A percentile compares a stretch with the other conserved stretches of the same genome.
Evolutionary conservation across 64 coral and sea anemone genomes (phyloP).

Genomic region (Platygyra sinensis): DNA sequence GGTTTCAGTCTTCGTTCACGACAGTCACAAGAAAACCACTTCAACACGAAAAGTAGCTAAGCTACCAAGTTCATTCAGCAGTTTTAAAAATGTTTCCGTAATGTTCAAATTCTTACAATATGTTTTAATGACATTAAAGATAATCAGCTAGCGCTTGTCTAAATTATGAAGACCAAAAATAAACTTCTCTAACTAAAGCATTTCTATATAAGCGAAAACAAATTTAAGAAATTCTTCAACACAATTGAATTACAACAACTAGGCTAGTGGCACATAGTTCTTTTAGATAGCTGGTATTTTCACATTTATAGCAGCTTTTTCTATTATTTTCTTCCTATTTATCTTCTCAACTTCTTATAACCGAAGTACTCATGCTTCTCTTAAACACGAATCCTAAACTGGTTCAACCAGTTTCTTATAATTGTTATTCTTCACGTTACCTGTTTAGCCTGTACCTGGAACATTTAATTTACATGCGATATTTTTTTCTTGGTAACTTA

Average conservation of each 20-base stretch:
- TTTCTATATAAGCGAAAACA: background rate
- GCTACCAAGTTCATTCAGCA: background rate
- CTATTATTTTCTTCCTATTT: background rate
- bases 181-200: background rate
- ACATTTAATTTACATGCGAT: background rate
- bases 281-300: background rate
- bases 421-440: background rate
- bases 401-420: slow-evolving; percentile 9
- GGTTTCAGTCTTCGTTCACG: too few species aligned
- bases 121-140: background rate
- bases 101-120: background rate
- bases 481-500: background rate
- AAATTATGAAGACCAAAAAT: too few species aligned
- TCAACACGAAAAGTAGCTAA: too few species aligned
- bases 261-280: background rate
- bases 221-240: background rate
- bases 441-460: background rate
- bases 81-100: background rate
- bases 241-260: background rate
- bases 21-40: too few species aligned
- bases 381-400: background rate
- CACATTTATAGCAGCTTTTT: background rate
- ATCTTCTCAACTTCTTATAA: background rate
- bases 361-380: background rate
- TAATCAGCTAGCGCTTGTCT: background rate